Conservation (phyloP, 2,113 vertebrate species). For the Eonycteris spelaea region DNA sequence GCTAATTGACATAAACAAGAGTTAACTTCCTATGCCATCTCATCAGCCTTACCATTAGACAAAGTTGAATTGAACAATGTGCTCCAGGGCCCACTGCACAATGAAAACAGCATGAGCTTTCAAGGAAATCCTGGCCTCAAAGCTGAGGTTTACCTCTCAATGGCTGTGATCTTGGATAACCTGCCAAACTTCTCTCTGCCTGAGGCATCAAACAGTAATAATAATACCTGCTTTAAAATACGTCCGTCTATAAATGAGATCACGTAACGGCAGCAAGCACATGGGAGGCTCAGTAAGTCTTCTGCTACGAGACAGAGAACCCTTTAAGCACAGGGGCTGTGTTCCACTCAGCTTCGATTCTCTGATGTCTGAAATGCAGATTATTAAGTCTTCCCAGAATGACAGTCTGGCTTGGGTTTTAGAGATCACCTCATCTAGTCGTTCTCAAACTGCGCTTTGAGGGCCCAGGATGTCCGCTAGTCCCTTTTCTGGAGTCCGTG, state of each 20-base stretch:
- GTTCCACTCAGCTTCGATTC: not conserved
- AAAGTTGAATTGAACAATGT: not conserved
- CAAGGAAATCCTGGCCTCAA: not conserved
- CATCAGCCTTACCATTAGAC: not conserved
- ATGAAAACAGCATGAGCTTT: not conserved
- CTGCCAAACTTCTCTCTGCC: not conserved
- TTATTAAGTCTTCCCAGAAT: not conserved
- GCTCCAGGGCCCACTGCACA: not conserved
- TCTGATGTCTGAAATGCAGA: not conserved
- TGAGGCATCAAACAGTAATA: not conserved
- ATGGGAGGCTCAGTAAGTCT: not conserved
- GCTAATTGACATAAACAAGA: not conserved
- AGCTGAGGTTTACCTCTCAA: not conserved
- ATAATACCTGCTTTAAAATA: not conserved
- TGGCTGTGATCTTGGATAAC: not conserved
- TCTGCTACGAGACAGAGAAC: not conserved
- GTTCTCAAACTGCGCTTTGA: not conserved
- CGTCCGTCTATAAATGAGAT: not conserved
- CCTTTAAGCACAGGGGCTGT: too few species aligned
- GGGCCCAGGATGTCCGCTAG: accelerated
- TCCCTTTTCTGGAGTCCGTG: not conserved
- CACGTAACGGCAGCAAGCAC: not conserved
- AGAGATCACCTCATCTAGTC: not conserved
- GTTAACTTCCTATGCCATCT: not conserved
- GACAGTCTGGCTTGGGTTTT: not conserved